Base-by-base conservation (phyloP, 2,797 vertebrate genomes). In the Pygocentrus nattereri region DNA sequence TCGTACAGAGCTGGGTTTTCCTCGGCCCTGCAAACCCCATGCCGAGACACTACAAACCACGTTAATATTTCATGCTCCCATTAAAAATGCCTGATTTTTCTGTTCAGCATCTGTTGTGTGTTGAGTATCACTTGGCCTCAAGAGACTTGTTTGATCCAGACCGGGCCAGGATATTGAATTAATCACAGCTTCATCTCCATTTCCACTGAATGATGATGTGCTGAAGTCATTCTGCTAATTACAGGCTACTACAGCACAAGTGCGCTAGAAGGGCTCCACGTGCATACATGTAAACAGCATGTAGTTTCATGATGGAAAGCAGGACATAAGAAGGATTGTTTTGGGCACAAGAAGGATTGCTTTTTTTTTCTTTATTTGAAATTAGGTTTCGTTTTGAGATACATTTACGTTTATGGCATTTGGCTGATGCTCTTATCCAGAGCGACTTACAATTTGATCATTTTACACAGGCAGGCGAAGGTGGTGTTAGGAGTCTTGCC, bases 141-240 rank as follows among this genome's bases (percentile, higher is more conserved):
- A 93, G 96, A 97, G 97, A 94, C 94, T 92, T 92, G 96, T 97
- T 97, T 96, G 95, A 96, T 96, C 96, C 96, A 95, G 97, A 98
- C 98, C 97, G 96, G 96, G 95, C 96, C 94, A 96, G 95, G 96
- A 96, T 96, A 95, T 96, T 98, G 97, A 97, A 98, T 98, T 98
- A 97, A 98, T 98, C 95, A 98, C 96, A 95, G 96, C 95, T 98
- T 97, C 97, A 96, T 97, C 95, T 93, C 93, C 89, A 91, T 94
- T 96, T 96, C 96, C 92, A 94, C 90, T 93, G 92, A 96, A 97
- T 62, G 67, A 77, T 67, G 64, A 73, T 67, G 76, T 68, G 72
- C 12, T 75, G 72, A 50, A 74, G 64, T 50, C 62, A 65, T 52
- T 68, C 61, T 2, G 31, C 34, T 74, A 73, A 61, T 64, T 65